Percentiles rank a stretch among this genome's conserved stretches.
Conservation (phyloP, 2,888 invertebrate species). For the Apotomis capreana region DNA sequence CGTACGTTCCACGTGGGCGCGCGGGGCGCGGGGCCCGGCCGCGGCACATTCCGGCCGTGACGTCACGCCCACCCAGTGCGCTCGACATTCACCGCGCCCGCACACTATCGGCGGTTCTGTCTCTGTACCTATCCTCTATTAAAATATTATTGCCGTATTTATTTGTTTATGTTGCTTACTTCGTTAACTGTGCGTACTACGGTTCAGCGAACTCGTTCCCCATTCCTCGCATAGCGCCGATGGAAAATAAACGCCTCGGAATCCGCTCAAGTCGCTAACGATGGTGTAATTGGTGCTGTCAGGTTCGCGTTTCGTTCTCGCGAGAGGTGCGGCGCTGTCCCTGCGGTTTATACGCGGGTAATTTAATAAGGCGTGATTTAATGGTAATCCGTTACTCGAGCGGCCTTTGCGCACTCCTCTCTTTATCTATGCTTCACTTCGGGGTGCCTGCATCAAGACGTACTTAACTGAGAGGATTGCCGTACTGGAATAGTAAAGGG, state of each 20-base stretch:
- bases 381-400: slow-evolving; percentile 32
- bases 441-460: background rate
- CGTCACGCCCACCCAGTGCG: slow-evolving; percentile 83
- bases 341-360: slow-evolving; percentile 31
- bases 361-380: slow-evolving; percentile 35
- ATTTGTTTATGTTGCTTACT: slow-evolving; percentile 59
- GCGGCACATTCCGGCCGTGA: slow-evolving; percentile 81
- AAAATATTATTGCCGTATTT: slow-evolving; percentile 53
- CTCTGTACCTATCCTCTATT: slow-evolving; percentile 70
- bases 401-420: slow-evolving; percentile 21
- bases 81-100: slow-evolving; percentile 76
- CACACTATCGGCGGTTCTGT: slow-evolving; percentile 58
- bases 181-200: slow-evolving; percentile 35
- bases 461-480: slow-evolving; percentile 3
- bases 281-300: slow-evolving; percentile 55
- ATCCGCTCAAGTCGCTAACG: slow-evolving; percentile 59
- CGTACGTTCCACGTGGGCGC: slow-evolving; percentile 74
- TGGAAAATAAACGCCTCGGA: slow-evolving; percentile 57
- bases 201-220: slow-evolving; percentile 55
- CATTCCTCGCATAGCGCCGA: slow-evolving; percentile 49
- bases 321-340: slow-evolving; percentile 43
- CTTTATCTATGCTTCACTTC: background rate
- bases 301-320: slow-evolving; percentile 52
- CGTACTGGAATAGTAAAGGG: background rate
- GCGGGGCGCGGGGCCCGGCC: slow-evolving; percentile 56